These are phyloP conservation scores for Neostethus bicornis DNA, from an alignment of 2,797 vertebrate genomes.

Conservation along the genomic window DNA sequence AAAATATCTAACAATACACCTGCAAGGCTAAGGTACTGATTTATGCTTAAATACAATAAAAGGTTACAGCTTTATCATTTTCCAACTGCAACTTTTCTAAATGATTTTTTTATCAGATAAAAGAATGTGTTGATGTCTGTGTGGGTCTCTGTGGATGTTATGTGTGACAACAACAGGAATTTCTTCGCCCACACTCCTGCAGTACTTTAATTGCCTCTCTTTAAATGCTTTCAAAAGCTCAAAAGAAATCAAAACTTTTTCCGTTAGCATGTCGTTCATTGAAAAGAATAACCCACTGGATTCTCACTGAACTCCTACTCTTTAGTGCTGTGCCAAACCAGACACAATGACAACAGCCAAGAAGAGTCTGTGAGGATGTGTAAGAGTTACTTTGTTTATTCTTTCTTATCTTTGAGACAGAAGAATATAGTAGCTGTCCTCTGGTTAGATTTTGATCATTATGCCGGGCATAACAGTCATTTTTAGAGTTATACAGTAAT, in stretches of 20 bases:
- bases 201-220: no score
- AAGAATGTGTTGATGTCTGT: no score
- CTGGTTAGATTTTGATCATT: neutral
- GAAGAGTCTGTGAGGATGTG: neutral
- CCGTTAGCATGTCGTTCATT: neutral
- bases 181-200: neutral
- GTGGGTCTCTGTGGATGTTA: no score
- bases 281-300: neutral
- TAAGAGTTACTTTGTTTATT: no score
- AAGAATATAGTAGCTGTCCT: no score
- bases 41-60: neutral
- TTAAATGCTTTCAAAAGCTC: no score
- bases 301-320: neutral
- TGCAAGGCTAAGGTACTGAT: neutral
- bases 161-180: no score
- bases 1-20: slow-evolving; percentile 10
- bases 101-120: no score
- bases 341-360: neutral
- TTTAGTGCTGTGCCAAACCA: neutral
- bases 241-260: neutral
- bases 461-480: slow-evolving; percentile 1
- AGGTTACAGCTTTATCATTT: neutral
- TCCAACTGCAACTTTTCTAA: neutral
- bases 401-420: no score
- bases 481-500: slow-evolving; percentile 4